Evolutionary conservation across 2,113 vertebrate genomes (phyloP).

Genomic region (Dermatemys mawii): DNA sequence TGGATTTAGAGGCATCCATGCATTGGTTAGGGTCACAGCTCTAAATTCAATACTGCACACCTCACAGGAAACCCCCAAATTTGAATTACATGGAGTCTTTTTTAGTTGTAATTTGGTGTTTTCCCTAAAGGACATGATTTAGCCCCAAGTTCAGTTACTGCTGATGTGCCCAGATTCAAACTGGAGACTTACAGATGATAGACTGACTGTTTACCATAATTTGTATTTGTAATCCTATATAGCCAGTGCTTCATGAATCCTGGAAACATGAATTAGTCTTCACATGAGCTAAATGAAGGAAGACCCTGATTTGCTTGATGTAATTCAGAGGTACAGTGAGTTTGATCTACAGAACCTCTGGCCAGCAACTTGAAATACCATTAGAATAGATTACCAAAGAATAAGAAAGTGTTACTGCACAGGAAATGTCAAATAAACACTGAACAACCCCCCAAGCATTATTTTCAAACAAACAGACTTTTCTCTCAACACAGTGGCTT

Average conservation of each 20-base stretch:
- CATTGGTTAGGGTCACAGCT: background rate
- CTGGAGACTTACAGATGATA: background rate
- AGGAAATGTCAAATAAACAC: background rate
- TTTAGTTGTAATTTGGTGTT: background rate
- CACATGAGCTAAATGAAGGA: background rate
- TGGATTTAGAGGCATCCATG: background rate
- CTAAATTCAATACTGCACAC: background rate
- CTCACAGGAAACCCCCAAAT: background rate
- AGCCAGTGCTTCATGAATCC: background rate
- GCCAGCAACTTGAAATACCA: background rate
- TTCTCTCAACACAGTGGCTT: background rate
- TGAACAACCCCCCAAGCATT: background rate
- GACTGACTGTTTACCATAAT: background rate
- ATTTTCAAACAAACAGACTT: background rate
- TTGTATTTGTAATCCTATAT: background rate
- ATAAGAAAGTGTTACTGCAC: background rate
- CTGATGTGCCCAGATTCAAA: background rate
- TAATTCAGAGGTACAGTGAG: accelerated
- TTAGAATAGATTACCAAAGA: background rate
- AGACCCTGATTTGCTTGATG: background rate
- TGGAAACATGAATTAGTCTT: background rate
- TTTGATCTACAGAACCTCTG: background rate
- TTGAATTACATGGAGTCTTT: background rate
- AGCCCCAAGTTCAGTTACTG: background rate
- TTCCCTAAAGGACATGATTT: background rate